Base-by-base conservation (phyloP, 2,888 invertebrate species). In the Auanema sp. region DNA sequence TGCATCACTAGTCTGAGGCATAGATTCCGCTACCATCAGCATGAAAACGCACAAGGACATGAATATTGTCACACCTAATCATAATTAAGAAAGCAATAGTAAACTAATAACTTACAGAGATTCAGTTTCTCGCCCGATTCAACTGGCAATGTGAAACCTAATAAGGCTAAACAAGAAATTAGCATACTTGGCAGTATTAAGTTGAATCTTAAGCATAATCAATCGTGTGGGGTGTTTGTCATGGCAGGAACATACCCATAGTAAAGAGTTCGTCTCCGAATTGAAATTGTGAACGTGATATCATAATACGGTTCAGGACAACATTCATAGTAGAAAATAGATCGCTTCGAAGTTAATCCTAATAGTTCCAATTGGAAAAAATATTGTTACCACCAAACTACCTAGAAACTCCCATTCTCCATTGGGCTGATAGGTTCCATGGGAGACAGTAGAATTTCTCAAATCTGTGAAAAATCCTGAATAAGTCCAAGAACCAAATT, bases 61-160 rank as follows among this genome's bases (percentile, higher is more conserved):
- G 68, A 84, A 81, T 42, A 84, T 83, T 0, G 84, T 84, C 16
- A 84, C 82, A 44, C 81, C 83, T 79, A 62, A 58, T 66, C 52
- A 11, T 6, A 12, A 10, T 23, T 47, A 10, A 40, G 40, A 54
- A 54, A 2, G 18, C n/a, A 2, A 16, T 6, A 44, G 57, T 4
- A 16, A n/a, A 41, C 1, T 21, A 24, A 42, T 23, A 43, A 56
- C 85, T 80, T 88, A 92, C 93, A 93, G 86, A 98, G 89, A 79
- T 97, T 96, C 79, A 98, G 90, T 87, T 98, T 98, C 88, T 98
- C 97, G 84, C 98, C 97, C 73, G 95, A 96, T 87, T 98, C 97
- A 76, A 96, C 96, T 80, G 98, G 98, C 85, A 98, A 88, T 76
- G 95, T 94, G 88, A 98, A 98, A 80, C 96, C 94, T 80, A 98